Conservation (phyloP, 2,113 vertebrate species). For the Carollia perspicillata region DNA sequence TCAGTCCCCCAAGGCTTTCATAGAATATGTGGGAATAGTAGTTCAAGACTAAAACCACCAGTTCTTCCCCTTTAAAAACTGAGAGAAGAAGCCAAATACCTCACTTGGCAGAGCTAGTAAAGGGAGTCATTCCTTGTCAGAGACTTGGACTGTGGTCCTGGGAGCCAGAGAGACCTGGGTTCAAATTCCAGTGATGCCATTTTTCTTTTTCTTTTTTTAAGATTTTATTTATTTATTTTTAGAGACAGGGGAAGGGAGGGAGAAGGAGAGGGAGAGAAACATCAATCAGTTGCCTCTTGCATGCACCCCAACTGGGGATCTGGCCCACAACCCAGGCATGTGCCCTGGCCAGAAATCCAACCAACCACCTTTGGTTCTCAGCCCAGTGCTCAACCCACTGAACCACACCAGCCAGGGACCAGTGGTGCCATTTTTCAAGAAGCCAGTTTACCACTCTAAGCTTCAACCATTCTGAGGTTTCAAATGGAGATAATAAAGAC, state of each 20-base stretch:
- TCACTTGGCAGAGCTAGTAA: neutral
- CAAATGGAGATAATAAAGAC: neutral
- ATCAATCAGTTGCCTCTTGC: too few species aligned
- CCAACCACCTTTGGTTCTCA: too few species aligned
- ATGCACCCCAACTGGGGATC: too few species aligned
- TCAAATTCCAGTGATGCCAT: neutral
- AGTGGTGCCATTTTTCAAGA: neutral
- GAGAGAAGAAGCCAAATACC: neutral
- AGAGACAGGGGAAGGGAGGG: too few species aligned
- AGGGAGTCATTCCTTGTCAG: neutral
- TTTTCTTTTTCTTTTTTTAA: neutral
- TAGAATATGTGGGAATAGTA: neutral
- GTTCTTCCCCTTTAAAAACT: neutral
- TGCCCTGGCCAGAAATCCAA: too few species aligned
- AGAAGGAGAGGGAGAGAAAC: too few species aligned
- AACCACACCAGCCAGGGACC: too few species aligned
- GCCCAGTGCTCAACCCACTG: too few species aligned
- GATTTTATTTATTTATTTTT: too few species aligned
- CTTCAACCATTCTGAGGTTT: neutral
- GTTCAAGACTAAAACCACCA: neutral
- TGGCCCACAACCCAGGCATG: too few species aligned
- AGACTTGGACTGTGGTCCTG: neutral
- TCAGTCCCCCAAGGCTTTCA: neutral
- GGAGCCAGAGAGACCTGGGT: neutral
- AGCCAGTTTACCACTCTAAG: neutral